Base-by-base conservation (phyloP, 1,140 invertebrate species). In the Nasonia giraulti region DNA sequence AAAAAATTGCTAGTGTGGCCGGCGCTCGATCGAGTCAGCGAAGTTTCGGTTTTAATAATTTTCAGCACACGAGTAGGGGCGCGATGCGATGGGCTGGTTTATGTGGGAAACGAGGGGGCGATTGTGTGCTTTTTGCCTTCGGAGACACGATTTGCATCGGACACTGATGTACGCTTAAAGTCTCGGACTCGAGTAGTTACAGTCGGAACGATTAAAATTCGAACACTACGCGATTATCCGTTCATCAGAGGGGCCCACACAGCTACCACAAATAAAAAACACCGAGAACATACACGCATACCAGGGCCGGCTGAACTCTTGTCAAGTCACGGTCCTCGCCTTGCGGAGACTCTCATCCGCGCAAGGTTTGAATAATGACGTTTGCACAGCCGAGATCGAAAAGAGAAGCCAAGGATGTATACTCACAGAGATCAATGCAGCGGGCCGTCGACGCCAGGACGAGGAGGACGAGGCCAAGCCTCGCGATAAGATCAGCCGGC, bases 351-450 rank as follows among this genome's bases (percentile, higher is more conserved):
- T 74, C 33, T 74, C 44, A 55, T 74, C 27, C 33, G 27, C n/a
- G 6, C 10, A 20, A 55, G 2, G 80, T 33, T 31, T 37, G 31
- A 75, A 33, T 76, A 76, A 76, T 77, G 55, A 37, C 44, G 68
- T 33, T 71, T 27, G 12, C 68, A 33, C 68, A 33, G 12, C 0
- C 31, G 33, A 27, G 27, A n/a, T 66, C 47, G 23, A 31, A 40
- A 84, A 62, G 55, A 37, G 17, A 73, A 55, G 73, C 73, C 14
- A 75, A 44, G 14, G 20, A 20, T 69, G 12, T 71, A 33, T 23
- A 91, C 92, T 92, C 83, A 93, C 92, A 91, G 82, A 92, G 91
- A 89, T 93, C 92, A 85, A 93, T 89, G 89, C 88, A 89, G 85
- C 82, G 84, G 83, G 89, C 87, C 77, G 88, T 88, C 71, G 87